A percentile compares a stretch with the other conserved stretches of the same genome.
phyloP scores from a whole-genome alignment of 2,797 vertebrate genomes.

The Tympanoctomys barrerae region DNA sequence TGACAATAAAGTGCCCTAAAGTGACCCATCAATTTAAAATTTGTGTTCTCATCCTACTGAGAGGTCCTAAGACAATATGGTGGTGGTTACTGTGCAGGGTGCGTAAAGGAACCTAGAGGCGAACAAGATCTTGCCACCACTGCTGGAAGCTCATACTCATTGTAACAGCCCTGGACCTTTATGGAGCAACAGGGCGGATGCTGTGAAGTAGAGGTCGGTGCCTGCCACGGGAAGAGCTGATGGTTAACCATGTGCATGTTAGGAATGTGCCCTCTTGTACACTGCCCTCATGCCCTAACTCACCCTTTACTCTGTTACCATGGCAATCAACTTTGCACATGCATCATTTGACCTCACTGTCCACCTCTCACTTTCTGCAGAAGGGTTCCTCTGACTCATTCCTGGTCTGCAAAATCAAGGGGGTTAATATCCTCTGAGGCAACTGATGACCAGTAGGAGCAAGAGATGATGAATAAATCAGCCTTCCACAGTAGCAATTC shows the following conservation, averaged over 20 bases:
- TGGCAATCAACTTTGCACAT: background rate
- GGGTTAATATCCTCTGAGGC: background rate
- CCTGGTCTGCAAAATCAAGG: background rate
- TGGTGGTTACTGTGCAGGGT: background rate
- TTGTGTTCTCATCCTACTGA: background rate
- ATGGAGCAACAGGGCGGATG: background rate
- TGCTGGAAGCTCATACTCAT: background rate
- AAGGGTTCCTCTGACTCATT: background rate
- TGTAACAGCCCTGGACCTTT: background rate
- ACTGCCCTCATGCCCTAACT: background rate
- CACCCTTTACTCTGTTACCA: background rate
- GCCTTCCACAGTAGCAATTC: background rate
- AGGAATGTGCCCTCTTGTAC: background rate
- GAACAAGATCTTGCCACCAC: background rate
- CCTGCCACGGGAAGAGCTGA: background rate
- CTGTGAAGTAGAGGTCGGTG: background rate
- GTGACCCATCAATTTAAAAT: slow-evolving; percentile 38
- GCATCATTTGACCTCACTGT: background rate
- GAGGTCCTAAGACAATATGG: background rate
- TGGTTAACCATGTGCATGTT: background rate
- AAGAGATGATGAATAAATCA: background rate
- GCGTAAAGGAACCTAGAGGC: background rate
- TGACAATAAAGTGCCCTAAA: background rate
- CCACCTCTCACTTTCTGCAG: background rate
- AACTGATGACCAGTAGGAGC: background rate